phyloP scores from a whole-genome alignment of 2,113 vertebrate genomes.

The Cromileptes altivelis region DNA sequence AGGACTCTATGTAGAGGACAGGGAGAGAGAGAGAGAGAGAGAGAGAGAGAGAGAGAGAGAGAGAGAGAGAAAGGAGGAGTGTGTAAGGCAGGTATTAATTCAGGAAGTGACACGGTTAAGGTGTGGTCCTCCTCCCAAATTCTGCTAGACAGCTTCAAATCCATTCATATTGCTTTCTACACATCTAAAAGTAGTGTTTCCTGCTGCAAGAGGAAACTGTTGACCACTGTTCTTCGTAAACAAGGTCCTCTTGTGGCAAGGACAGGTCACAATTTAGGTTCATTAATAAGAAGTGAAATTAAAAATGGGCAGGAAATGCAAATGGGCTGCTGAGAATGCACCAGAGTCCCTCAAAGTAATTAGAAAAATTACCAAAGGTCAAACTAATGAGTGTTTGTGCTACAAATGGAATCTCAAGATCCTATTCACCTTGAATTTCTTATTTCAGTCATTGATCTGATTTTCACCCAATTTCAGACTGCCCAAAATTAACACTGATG shows the following conservation, averaged over 20 bases:
- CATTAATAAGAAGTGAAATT: conserved; percentile 32
- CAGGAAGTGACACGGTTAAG: too few species aligned
- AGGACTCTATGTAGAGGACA: too few species aligned
- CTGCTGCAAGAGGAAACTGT: conserved; percentile 11
- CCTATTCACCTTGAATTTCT: conserved; percentile 28
- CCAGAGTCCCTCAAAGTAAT: conserved; percentile 39
- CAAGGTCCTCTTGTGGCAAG: conserved; percentile 44
- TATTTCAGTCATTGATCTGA: conserved; percentile 13
- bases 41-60: too few species aligned
- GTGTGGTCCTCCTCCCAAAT: too few species aligned
- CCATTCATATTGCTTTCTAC: neutral
- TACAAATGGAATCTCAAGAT: conserved; percentile 24
- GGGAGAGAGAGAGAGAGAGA: too few species aligned
- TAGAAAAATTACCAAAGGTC: conserved; percentile 45
- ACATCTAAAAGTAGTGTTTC: neutral
- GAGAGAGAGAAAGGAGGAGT: too few species aligned
- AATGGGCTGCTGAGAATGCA: conserved; percentile 49
- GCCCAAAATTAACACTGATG: neutral
- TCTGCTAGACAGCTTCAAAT: neutral
- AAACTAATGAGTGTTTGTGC: conserved; percentile 34
- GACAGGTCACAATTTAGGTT: conserved; percentile 40
- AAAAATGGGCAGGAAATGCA: conserved; percentile 49
- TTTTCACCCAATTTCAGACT: neutral
- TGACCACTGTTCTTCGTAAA: conserved; percentile 10
- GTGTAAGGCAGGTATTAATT: too few species aligned